Base-by-base conservation (phyloP, 2,797 vertebrate genomes). In the Phoxinus dragarum region DNA sequence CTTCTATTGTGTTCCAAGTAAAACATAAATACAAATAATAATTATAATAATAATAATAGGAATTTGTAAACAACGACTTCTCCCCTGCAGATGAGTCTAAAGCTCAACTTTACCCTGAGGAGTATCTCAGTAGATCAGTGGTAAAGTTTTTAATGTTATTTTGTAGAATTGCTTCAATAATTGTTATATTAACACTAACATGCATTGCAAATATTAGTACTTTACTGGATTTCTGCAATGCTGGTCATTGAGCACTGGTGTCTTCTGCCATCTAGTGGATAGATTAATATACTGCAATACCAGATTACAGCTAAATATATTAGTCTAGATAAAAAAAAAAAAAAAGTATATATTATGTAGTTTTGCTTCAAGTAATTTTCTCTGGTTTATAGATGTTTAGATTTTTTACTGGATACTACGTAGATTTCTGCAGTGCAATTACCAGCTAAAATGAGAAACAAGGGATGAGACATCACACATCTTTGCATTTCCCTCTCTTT, bases 181-280 rank as follows among this genome's bases (percentile, higher is more conserved):
- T 23, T n/a, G 17, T 16, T 40, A 38, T 4, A 59, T 40, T 36
- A 21, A 21, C 17, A 54, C 19, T 54, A 38, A 21, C 44, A 19
- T 11, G 8, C 16, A 49, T 6, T 66, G n/a, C 40, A 64, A 5
- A 12, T 31, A 44, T 44, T 66, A 66, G 40, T 56, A 16, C 4
- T 11, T 6, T 16, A 8, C 6, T 67, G 47, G 3, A 61, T 44
- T 75, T 11, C 27, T 47, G 6, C 2, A 27, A 10, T 11, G 40
- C 31, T 49, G 17, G 56, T 36, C 6, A 23, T 61, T 38, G 11
- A 80, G 64, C 34, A 64, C 23, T 21, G 40, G 68, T 76, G 75
- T 90, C 49, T 86, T n/a, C 81, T 88, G 86, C 73, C 89, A 84
- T 82, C 89, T 88, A 74, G 86, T 90, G 89, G 81, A 42, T 3